Evolutionary conservation across 1,140 invertebrate genomes (phyloP).

Genomic region (Orius laevigatus): DNA sequence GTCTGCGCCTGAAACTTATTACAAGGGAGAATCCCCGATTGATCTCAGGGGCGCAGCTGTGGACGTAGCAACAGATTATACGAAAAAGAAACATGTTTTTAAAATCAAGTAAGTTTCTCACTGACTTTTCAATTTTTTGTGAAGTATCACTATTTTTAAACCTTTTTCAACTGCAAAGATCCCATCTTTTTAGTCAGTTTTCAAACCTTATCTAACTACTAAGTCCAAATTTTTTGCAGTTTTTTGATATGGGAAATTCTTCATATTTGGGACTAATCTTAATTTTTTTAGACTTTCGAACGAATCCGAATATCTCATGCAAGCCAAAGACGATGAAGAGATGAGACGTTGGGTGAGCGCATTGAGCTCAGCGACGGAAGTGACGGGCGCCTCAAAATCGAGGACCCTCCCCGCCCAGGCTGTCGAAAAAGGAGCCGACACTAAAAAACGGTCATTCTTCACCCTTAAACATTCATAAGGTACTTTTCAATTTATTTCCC

Average conservation of each 20-base stretch:
- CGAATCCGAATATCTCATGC: conserved; percentile 94
- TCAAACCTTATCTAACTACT: no score
- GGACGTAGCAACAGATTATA: conserved; percentile 84
- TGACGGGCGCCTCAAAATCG: conserved; percentile 54
- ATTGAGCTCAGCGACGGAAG: conserved; percentile 53
- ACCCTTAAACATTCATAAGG: conserved; percentile 94
- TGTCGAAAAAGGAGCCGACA: conserved; percentile 64
- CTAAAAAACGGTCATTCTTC: conserved; percentile 88
- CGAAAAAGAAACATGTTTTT: conserved; percentile 97
- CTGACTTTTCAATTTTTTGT: no score
- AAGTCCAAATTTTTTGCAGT: no score
- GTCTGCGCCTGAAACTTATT: conserved; percentile 66
- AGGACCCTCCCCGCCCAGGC: conserved; percentile 77
- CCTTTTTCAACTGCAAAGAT: no score
- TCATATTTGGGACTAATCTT: no score
- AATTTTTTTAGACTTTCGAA: conserved; percentile 60
- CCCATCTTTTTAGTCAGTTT: no score
- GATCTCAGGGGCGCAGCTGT: conserved; percentile 67
- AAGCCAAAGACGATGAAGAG: conserved; percentile 89
- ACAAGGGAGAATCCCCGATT: conserved; percentile 75
- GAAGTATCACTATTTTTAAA: no score
- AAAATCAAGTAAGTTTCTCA: conserved; percentile 64
- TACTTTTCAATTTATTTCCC: no score
- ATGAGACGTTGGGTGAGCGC: conserved; percentile 76
- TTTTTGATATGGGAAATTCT: no score